phyloP scores from a whole-genome alignment of 2,888 invertebrate genomes.

The Polylopha cassiicola region DNA sequence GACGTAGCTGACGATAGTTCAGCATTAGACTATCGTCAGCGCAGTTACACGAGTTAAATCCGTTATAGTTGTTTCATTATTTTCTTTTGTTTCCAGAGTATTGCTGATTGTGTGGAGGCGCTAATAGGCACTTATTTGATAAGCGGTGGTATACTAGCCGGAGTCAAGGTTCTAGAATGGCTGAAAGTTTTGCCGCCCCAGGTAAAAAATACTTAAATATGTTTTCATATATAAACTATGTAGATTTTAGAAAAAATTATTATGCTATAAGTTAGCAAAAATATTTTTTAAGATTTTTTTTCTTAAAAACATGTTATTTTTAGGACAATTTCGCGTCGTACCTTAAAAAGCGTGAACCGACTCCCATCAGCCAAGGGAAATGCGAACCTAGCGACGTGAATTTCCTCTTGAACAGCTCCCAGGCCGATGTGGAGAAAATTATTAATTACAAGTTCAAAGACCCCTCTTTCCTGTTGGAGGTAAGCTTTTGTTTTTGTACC shows the following conservation, averaged over 20 bases:
- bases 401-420: slow-evolving; percentile 57
- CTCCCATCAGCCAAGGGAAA: slow-evolving; percentile 51
- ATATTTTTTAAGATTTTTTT: not conserved
- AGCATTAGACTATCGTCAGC: no score
- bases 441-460: slow-evolving; percentile 89
- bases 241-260: no score
- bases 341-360: slow-evolving; percentile 45
- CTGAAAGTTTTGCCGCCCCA: slow-evolving; percentile 77
- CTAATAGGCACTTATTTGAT: slow-evolving; percentile 81
- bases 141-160: slow-evolving; percentile 54
- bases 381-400: slow-evolving; percentile 61
- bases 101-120: slow-evolving; percentile 91
- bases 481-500: no score
- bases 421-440: slow-evolving; percentile 76
- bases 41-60: no score
- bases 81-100: no score
- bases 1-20: no score
- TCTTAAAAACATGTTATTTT: slow-evolving; percentile 15
- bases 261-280: no score
- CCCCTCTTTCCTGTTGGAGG: slow-evolving; percentile 87
- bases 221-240: no score
- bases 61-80: no score
- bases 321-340: slow-evolving; percentile 50
- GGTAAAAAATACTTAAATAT: slow-evolving; percentile 35
- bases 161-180: slow-evolving; percentile 79